Base-by-base conservation (phyloP, 2,888 invertebrate genomes). In the Andrena praecox region DNA sequence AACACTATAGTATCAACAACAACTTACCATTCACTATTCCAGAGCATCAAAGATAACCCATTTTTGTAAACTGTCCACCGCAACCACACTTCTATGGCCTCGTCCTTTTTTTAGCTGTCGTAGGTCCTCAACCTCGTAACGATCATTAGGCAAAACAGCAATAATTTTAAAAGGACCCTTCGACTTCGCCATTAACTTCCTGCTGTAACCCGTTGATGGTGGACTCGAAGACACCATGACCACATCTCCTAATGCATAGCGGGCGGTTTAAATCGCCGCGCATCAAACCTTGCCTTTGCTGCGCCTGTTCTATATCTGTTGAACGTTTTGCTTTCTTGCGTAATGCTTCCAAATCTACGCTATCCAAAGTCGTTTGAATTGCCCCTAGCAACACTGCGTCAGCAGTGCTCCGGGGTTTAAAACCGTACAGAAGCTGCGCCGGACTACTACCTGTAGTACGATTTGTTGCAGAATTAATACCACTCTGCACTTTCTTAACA, bases 161-260 rank as follows among this genome's bases (percentile, higher is more conserved):
- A 42, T 1, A 12, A 12, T 42, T 12, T 12, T 79, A 69, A 87
- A 91, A 0, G 89, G 89, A 0, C 90, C 89, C 59, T 86, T 86
- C 0, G 78, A 82, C 29, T 85, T 85, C 0, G 87, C 81, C 0
- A 66, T 35, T 24, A 89, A 48, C 20, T 91, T 89, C n/a, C 67
- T 76, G 62, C 89, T 90, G 29, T 85, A 69, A 1, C 89, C 87
- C 0, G 87, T 87, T 6, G 88, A 79, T 20, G 50, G 64, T 6
- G 84, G 85, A 16, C 71, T 85, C 1, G 83, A 24, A 1, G 52
- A 66, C 6, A 86, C 80, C 80, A 89, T 83, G 1, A 90, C 87
- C 0, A 89, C 76, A 50, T 89, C 89, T 0, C 85, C 86, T 6
- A 80, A 73, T 52, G n/a, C 20, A 60, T 82, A 8, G 85, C 33